These are phyloP conservation scores for Sylvietta virens DNA, from an alignment of 2,113 vertebrate species.

Conservation along the genomic window DNA sequence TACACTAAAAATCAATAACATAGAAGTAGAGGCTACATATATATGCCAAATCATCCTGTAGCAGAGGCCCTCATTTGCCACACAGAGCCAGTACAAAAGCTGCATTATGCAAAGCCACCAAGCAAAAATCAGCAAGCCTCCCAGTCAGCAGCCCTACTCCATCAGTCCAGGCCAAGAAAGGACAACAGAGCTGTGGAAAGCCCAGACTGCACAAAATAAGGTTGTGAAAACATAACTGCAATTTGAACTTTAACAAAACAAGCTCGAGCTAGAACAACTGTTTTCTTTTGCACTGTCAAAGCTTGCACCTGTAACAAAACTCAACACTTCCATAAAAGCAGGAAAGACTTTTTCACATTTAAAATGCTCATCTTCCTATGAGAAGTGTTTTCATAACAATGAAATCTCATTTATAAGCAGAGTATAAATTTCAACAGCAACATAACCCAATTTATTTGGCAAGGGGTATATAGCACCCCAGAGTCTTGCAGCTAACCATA, in stretches of 20 bases:
- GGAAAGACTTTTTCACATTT: neutral
- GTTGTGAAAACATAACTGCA: neutral
- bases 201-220: neutral
- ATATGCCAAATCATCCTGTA: neutral
- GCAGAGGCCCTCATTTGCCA: neutral
- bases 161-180: neutral
- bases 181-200: neutral
- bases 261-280: neutral
- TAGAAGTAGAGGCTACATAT: neutral
- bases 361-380: neutral
- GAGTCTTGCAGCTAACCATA: neutral
- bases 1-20: neutral
- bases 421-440: neutral
- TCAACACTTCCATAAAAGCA: neutral
- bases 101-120: neutral
- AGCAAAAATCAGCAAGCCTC: neutral
- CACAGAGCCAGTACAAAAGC: neutral
- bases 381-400: neutral
- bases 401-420: neutral
- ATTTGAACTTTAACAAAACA: neutral
- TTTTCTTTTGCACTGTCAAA: neutral
- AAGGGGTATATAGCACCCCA: neutral
- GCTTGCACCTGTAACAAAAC: neutral
- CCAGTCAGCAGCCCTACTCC: neutral
- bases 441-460: neutral